A percentile compares a stretch with the other conserved stretches of the same genome.
phyloP scores from a whole-genome alignment of 1,140 invertebrate genomes.

The Hyphantria cunea region DNA sequence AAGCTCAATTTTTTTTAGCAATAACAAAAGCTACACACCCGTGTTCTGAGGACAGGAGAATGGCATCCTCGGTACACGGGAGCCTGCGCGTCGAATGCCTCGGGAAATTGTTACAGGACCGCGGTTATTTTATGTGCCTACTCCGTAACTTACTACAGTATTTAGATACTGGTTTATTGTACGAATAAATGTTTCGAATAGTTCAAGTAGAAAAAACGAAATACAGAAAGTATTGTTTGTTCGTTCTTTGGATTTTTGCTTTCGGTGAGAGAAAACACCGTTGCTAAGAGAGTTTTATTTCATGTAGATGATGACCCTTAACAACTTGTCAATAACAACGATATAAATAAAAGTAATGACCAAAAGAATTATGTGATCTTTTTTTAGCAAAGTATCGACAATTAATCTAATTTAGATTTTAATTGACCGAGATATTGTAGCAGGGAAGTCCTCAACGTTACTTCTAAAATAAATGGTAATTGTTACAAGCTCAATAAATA shows the following conservation, averaged over 20 bases:
- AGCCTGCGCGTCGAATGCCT: slow-evolving; percentile 15
- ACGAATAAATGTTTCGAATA: not conserved
- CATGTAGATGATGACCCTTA: too few relatives aligned
- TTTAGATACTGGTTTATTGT: slow-evolving; percentile 1
- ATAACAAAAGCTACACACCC: slow-evolving; percentile 5
- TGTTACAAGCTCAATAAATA: too few relatives aligned
- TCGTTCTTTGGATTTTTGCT: not conserved
- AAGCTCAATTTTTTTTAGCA: slow-evolving; percentile 18
- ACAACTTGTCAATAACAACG: too few relatives aligned
- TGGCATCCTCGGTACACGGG: slow-evolving; percentile 19
- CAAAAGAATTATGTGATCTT: too few relatives aligned
- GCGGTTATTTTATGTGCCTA: slow-evolving; percentile 22
- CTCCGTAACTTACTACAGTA: slow-evolving; percentile 5
- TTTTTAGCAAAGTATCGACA: too few relatives aligned
- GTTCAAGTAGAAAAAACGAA: not conserved
- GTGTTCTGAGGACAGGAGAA: slow-evolving; percentile 21
- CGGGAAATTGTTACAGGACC: slow-evolving; percentile 9
- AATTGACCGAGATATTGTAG: too few relatives aligned
- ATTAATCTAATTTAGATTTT: too few relatives aligned
- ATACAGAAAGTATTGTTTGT: not conserved
- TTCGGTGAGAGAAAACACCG: too few relatives aligned
- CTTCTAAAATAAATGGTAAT: too few relatives aligned
- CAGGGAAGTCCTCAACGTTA: too few relatives aligned
- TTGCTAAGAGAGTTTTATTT: too few relatives aligned
- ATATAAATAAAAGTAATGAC: too few relatives aligned